Conservation (phyloP, 2,113 vertebrate species). For the Nesoenas mayeri region DNA sequence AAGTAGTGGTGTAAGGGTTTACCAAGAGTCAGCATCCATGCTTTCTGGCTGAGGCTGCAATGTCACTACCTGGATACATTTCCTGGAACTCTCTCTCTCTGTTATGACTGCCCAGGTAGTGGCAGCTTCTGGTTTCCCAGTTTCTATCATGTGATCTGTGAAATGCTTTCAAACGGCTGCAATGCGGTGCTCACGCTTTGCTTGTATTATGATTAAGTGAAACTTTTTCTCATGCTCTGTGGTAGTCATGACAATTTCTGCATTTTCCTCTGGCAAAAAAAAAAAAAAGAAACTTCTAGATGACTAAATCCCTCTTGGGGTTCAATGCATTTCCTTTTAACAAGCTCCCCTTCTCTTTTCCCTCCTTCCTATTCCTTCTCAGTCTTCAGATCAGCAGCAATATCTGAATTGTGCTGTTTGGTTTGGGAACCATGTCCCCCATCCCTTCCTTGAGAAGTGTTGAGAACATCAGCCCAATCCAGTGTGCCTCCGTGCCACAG, state of each 20-base stretch:
- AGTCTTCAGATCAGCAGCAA: background rate
- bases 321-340: background rate
- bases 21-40: too few relatives aligned
- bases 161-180: background rate
- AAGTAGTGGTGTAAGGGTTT: background rate
- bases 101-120: background rate
- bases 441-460: background rate
- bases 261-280: background rate
- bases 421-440: background rate
- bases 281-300: background rate
- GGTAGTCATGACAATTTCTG: background rate
- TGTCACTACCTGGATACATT: background rate
- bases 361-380: background rate
- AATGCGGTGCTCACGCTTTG: background rate
- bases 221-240: background rate
- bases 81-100: background rate
- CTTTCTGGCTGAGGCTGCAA: background rate
- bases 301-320: background rate
- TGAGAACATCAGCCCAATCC: background rate
- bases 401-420: background rate
- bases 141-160: background rate
- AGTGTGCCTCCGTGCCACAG: background rate
- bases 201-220: background rate
- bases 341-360: background rate
- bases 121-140: background rate